Conservation (phyloP, 2,888 invertebrate species). For the Diadromus collaris region DNA sequence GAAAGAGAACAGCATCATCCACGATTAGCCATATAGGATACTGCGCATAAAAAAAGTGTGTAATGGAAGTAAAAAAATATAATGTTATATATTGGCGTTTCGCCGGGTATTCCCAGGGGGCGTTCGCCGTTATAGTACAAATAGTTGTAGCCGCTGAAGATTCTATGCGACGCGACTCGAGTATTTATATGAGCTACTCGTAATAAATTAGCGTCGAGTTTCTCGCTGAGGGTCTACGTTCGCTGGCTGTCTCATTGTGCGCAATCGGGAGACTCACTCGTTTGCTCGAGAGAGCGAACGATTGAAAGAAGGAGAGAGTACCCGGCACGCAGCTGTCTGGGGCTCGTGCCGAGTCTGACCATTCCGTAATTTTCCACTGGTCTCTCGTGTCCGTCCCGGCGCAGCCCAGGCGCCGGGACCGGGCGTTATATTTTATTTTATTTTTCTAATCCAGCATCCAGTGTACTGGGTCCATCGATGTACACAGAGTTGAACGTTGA, state of each 20-base stretch:
- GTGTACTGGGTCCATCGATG: not conserved
- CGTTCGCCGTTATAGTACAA: not conserved
- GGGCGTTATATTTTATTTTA: slow-evolving; percentile 36
- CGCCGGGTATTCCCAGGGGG: not conserved
- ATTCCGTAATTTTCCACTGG: slow-evolving; percentile 64
- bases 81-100: not conserved
- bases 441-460: slow-evolving; percentile 40
- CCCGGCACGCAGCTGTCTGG: slow-evolving; percentile 50
- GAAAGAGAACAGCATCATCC: slow-evolving; percentile 24
- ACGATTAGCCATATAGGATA: not conserved
- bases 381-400: slow-evolving; percentile 35
- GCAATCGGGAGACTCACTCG: slow-evolving; percentile 21
- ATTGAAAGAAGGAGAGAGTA: slow-evolving; percentile 46
- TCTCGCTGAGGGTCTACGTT: slow-evolving; percentile 12
- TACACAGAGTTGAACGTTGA: not conserved
- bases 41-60: not conserved
- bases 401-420: slow-evolving; percentile 41
- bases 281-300: slow-evolving; percentile 27
- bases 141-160: slow-evolving; percentile 2
- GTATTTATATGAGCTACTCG: slow-evolving; percentile 21
- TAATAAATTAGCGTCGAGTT: slow-evolving; percentile 45
- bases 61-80: not conserved
- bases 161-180: not conserved
- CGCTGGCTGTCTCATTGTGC: not conserved
- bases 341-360: slow-evolving; percentile 50